Evolutionary conservation across 2,797 vertebrate genomes (phyloP).

Genomic region (Acropternis orthonyx): DNA sequence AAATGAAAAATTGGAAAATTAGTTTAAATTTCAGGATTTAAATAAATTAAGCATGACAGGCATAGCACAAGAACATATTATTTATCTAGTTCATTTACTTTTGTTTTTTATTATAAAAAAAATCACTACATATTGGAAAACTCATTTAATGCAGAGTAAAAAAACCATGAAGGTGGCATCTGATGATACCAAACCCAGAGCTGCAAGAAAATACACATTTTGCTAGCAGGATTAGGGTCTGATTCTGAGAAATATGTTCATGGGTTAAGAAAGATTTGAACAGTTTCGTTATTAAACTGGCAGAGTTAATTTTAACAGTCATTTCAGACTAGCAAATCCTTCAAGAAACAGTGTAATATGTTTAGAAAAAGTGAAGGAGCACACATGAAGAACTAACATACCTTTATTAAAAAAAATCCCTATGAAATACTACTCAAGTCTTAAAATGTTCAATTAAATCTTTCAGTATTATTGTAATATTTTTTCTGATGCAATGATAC

Average conservation of each 20-base stretch:
- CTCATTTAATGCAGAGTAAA: background rate
- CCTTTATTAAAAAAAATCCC: background rate
- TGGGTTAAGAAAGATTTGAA: background rate
- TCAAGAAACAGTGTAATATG: background rate
- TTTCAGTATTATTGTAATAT: background rate
- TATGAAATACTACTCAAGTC: background rate
- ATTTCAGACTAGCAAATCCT: background rate
- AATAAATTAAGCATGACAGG: slow-evolving; percentile 1
- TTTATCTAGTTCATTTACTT: background rate
- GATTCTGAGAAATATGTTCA: background rate
- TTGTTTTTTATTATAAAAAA: background rate
- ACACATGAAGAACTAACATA: background rate
- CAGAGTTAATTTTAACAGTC: background rate
- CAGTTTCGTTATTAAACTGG: background rate
- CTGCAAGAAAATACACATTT: background rate
- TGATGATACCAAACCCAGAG: background rate
- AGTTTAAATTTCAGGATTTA: slow-evolving; percentile 1
- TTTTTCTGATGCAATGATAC: background rate
- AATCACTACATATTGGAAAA: background rate
- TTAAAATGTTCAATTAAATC: background rate
- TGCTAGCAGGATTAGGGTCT: background rate
- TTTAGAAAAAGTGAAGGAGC: background rate
- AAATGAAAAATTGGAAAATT: slow-evolving; percentile 22
- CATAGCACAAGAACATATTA: background rate
- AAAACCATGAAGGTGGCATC: background rate